These are phyloP conservation scores for Xanthia togata DNA, from an alignment of 2,888 invertebrate genomes.

Conservation along the genomic window DNA sequence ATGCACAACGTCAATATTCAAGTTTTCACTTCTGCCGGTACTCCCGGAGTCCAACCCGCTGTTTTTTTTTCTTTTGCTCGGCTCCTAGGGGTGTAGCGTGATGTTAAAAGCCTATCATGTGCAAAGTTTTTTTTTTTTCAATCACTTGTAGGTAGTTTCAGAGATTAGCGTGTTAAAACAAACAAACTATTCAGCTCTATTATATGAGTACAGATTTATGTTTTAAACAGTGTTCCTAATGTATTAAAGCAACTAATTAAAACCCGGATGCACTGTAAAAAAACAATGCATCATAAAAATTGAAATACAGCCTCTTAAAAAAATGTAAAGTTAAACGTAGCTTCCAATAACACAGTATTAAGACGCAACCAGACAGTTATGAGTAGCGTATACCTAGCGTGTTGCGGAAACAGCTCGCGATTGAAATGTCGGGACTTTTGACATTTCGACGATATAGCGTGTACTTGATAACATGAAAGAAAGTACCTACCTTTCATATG, in stretches of 20 bases:
- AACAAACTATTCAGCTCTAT: too few relatives aligned
- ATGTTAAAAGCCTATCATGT: too few relatives aligned
- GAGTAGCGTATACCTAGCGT: slow-evolving; percentile 32
- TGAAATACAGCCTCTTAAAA: neutral
- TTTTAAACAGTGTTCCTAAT: too few relatives aligned
- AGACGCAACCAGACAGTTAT: slow-evolving; percentile 26
- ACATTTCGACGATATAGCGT: slow-evolving; percentile 56
- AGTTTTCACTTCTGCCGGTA: too few relatives aligned
- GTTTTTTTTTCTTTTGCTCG: too few relatives aligned
- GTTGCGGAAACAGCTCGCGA: slow-evolving; percentile 44
- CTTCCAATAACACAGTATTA: slow-evolving; percentile 35
- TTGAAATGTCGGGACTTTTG: slow-evolving; percentile 63
- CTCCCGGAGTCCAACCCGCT: too few relatives aligned
- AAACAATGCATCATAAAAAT: slow-evolving; percentile 13
- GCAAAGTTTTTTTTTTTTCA: too few relatives aligned
- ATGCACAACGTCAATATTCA: too few relatives aligned
- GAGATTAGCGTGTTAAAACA: too few relatives aligned
- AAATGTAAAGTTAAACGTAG: neutral
- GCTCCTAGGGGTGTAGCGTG: too few relatives aligned
- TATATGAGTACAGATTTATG: too few relatives aligned
- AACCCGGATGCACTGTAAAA: neutral
- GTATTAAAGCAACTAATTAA: neutral
- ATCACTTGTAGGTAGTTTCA: too few relatives aligned
- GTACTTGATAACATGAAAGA: slow-evolving; percentile 45
- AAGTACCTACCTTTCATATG: slow-evolving; percentile 44